Base-by-base conservation (phyloP, 2,888 invertebrate species). In the Lycaena phlaeas region DNA sequence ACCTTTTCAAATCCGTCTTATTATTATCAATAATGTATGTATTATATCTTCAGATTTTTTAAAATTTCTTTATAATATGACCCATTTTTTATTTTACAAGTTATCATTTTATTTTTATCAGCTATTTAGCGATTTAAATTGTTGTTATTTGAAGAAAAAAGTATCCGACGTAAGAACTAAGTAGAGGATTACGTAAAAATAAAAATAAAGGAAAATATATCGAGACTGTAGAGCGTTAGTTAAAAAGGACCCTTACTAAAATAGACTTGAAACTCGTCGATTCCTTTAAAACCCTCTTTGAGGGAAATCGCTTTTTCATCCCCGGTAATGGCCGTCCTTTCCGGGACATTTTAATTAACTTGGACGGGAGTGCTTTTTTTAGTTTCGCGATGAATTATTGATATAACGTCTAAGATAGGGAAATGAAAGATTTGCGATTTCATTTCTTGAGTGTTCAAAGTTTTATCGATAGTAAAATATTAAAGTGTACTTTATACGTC, bases 221-320 rank as follows among this genome's bases (percentile, higher is more conserved):
- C 14, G 26, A 10, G 26, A 26, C 30, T 12, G 11, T 15, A 31
- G 26, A 40, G 26, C 30, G 39, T 25, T 40, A 39, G 30, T 25
- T 27, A 27, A 26, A 40, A 31, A 31, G 39, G 31, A 30, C 37
- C 38, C 36, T 44, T 62, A 63, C 61, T 64, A 57, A 70, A 75
- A 70, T 63, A 58, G 61, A 61, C 67, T 69, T 61, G 59, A 70
- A 53, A 59, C 59, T 61, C 60, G 64, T 63, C 71, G 68, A 74
- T 77, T 74, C 68, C 69, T 75, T 78, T 76, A 69, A 75, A 77
- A 71, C 66, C 58, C 64, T 61, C 63, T 69, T 63, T 64, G 57
- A 66, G 68, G 66, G 70, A 77, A 82, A 81, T 78, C 75, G 78
- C 76, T 78, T 79, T 79, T 81, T 81, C 79, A 81, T 79, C 71